Base-by-base conservation (phyloP, 2,797 vertebrate genomes). In the Microctenopoma steveboyesi region DNA sequence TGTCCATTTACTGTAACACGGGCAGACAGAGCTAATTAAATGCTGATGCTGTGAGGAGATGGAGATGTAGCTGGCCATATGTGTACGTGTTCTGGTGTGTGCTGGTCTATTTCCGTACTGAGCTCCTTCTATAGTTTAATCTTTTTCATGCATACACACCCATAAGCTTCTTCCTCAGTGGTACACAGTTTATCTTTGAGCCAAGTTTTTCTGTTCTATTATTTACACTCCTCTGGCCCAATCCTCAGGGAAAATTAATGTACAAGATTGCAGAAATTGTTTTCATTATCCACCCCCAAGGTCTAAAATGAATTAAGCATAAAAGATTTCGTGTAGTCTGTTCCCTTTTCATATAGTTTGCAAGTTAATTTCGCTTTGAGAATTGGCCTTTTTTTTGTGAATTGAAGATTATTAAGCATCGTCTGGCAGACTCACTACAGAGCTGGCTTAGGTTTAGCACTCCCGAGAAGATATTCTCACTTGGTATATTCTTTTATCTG, bases 261-360 rank as follows among this genome's bases (percentile, higher is more conserved):
- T 8, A 15, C 42, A 58, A 56, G 13, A 72, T 16, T 51, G 4
- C 39, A 70, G 46, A 52, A 76, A 66, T 58, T 35, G 47, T 64
- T 77, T 69, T 77, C 54, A 81, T 81, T 57, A 63, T 69, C 53
- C 6, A 37, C 62, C 33, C 46, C 54, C 12, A 59, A 62, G 52
- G 74, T 63, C 53, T 48, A 22, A 61, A 53, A 60, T 67, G 25
- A 74, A 73, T 71, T 60, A 45, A 37, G 15, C 7, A 30, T 35
- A 50, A 74, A 65, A 48, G 0, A 53, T 27, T 56, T 49, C n/a
- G 53, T 45, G 3, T 30, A n/a, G 37, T 48, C 16, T 15, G 13
- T 30, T 78, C n/a, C 13, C 16, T 22, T 64, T 64, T 70, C 27
- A 69, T 1, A 52, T 3, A 5, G 5, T 39, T 66, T 66, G 39